Percentiles rank a stretch among this genome's conserved stretches.
These are phyloP conservation scores for Nymphalis io DNA, from an alignment of 1,140 invertebrate species.

Conservation along the genomic window DNA sequence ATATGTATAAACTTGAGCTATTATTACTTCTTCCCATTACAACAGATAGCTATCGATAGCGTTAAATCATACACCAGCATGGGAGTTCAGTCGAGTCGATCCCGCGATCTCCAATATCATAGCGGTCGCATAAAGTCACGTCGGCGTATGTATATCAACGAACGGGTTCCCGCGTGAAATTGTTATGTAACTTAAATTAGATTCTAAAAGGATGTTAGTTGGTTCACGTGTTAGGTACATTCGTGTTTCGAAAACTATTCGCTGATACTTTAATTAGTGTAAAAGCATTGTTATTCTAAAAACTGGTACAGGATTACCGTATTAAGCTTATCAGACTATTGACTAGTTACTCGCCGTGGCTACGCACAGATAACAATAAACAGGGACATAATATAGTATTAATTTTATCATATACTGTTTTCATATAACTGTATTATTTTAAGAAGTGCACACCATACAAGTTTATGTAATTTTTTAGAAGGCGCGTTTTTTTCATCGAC, in stretches of 20 bases:
- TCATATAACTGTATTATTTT: too few relatives aligned
- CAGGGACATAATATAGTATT: too few relatives aligned
- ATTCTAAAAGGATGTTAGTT: constrained; percentile 16
- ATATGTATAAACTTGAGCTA: background rate
- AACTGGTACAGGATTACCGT: background rate
- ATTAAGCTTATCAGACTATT: background rate
- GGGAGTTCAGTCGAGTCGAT: background rate
- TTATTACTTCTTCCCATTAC: background rate
- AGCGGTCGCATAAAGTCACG: constrained; percentile 25
- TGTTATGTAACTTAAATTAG: constrained; percentile 25
- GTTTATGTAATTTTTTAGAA: too few relatives aligned
- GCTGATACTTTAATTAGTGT: background rate
- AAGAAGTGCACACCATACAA: too few relatives aligned
- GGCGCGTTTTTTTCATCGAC: too few relatives aligned
- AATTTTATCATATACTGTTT: too few relatives aligned
- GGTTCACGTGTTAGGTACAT: background rate
- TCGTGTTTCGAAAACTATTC: background rate
- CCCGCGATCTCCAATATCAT: constrained; percentile 24
- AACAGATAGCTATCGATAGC: background rate
- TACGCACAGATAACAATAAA: too few relatives aligned
- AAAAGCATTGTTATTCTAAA: background rate
- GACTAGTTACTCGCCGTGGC: too few relatives aligned
- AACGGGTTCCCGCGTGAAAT: constrained; percentile 32
- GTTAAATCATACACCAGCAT: constrained; percentile 4
- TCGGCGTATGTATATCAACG: constrained; percentile 21